phyloP scores from a whole-genome alignment of 2,797 vertebrate species.

The Brachymystax lenok region DNA sequence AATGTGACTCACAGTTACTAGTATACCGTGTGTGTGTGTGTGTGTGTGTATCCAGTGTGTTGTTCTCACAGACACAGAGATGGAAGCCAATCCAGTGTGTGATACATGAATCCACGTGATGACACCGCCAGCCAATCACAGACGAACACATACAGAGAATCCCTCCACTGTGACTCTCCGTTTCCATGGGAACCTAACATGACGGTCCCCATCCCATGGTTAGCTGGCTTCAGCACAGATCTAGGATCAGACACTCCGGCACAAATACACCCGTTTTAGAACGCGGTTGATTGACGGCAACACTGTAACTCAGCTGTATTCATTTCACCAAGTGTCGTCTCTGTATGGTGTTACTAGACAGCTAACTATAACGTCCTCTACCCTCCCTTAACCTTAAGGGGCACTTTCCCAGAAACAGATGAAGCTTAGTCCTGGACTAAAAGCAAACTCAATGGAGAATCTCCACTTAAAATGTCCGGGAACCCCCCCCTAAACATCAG shows the following conservation, averaged over 20 bases:
- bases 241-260: not conserved
- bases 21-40: not conserved
- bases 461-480: no score
- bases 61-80: not conserved
- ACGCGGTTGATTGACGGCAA: not conserved
- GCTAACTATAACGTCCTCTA: not conserved
- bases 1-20: no score
- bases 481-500: no score
- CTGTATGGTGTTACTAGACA: no score
- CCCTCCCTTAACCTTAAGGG: not conserved
- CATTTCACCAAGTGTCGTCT: not conserved
- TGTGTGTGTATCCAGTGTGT: no score
- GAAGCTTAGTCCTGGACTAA: no score
- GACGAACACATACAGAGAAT: slow-evolving; percentile 1
- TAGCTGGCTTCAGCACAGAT: not conserved
- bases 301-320: not conserved
- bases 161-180: not conserved
- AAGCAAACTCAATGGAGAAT: no score
- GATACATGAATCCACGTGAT: not conserved
- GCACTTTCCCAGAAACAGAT: no score
- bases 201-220: slow-evolving; percentile 1
- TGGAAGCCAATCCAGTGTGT: not conserved
- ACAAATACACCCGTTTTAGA: not conserved
- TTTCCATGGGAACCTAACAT: slow-evolving; percentile 31
- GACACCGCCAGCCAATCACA: slow-evolving; percentile 12